A percentile compares a stretch with the other conserved stretches of the same genome.
phyloP scores from a whole-genome alignment of 2,113 vertebrate species.

The Hucho hucho region DNA sequence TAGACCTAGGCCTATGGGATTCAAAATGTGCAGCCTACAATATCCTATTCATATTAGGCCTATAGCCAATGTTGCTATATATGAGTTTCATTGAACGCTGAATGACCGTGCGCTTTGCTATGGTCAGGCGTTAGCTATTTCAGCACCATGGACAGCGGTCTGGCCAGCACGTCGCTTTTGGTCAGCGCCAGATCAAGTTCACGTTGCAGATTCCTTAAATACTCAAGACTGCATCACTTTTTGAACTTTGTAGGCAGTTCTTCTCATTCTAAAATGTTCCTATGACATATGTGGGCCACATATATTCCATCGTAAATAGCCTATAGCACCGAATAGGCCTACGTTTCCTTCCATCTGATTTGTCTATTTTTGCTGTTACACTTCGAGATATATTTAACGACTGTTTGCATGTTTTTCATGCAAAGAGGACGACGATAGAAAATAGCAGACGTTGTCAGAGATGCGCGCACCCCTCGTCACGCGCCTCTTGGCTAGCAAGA shows the following conservation, averaged over 20 bases:
- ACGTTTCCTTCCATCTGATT: background rate
- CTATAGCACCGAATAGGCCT: background rate
- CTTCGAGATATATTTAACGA: background rate
- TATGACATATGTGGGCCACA: too few species aligned
- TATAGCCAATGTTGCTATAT: background rate
- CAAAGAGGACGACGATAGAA: background rate
- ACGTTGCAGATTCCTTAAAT: background rate
- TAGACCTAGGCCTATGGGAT: background rate
- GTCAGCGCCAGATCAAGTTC: background rate
- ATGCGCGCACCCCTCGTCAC: constrained; percentile 34
- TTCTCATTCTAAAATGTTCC: too few species aligned
- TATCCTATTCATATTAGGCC: background rate
- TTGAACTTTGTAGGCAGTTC: too few species aligned
- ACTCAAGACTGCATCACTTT: background rate
- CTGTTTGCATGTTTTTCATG: background rate
- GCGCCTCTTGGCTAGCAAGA: constrained; percentile 65
- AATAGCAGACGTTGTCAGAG: background rate
- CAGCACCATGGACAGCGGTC: constrained; percentile 32
- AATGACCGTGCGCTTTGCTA: background rate
- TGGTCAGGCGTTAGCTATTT: constrained; percentile 1
- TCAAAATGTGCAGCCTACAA: background rate
- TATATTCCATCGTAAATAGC: background rate
- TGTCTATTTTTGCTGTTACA: constrained; percentile 1
- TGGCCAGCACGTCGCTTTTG: constrained; percentile 1
- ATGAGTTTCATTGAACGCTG: background rate